Evolutionary conservation across 2,113 vertebrate genomes (phyloP).

Genomic region (Engystomops pustulosus): DNA sequence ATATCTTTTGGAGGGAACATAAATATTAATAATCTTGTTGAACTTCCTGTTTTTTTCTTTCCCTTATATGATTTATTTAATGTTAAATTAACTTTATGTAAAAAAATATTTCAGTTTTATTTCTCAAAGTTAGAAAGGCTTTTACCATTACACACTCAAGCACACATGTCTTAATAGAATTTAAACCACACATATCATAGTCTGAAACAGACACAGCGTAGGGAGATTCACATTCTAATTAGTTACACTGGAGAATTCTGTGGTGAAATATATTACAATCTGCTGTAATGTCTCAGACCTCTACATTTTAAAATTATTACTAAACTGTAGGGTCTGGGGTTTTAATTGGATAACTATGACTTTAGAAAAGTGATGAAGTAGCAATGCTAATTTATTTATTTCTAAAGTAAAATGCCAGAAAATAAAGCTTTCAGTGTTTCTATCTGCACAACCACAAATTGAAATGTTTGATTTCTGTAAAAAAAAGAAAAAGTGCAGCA

Average conservation of each 20-base stretch:
- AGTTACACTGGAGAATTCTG: constrained; percentile 4
- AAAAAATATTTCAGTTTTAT: not conserved
- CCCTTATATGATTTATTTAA: not conserved
- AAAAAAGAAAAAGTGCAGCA: not conserved
- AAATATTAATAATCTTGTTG: not conserved
- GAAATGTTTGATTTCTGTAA: not conserved
- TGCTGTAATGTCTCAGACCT: constrained; percentile 1
- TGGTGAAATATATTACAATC: not conserved
- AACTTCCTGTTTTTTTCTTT: not conserved
- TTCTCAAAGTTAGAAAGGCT: not conserved
- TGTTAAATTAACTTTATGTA: not conserved
- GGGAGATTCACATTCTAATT: constrained; percentile 5
- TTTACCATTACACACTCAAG: not conserved
- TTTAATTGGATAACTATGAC: not conserved
- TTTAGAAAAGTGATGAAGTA: constrained; percentile 3
- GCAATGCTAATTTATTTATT: not conserved
- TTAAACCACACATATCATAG: not conserved
- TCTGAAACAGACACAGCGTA: not conserved
- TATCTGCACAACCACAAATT: not conserved
- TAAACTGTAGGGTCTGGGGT: not conserved
- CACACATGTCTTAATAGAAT: not conserved
- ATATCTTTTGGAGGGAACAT: constrained; percentile 7
- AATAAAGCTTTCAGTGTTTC: not conserved
- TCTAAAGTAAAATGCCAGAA: not conserved
- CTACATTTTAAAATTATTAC: not conserved